Evolutionary conservation across 2,797 vertebrate genomes (phyloP), one percentile per base, ranked within the genome.

Genomic region (Phaenicophaeus curvirostris): DNA sequence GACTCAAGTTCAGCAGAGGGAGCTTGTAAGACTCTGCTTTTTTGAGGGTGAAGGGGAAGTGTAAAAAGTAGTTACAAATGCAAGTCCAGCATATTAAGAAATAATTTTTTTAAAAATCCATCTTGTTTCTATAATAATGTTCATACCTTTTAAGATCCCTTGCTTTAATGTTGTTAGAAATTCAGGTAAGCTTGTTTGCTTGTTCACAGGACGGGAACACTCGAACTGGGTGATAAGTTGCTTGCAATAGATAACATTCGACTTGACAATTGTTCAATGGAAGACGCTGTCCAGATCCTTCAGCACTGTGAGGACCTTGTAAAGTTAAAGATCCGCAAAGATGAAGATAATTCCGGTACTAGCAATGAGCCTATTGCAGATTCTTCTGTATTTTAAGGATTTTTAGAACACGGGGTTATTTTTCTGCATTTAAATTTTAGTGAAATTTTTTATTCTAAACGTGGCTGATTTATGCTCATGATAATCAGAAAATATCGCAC

Each of bases 221-320:
- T 99, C 10, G 99, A 99, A 96, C 97, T 99, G 33, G 99, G 99
- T 31, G 99, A 99, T 96, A 99, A 99, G 94, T 98, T 99, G 69
- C 98, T 99, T 79, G 99, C 99, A 57, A 99, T 99, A 72, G 99
- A 99, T 83, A 99, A 99, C 97, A 98, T 99, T 95, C 98, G 99
- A 11, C 98, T 99, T 96, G 99, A 99, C 97, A 99, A 98, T 97
- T 99, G 99, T 95, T 99, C 99, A 66, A 99, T 99, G 99, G 99
- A 99, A 98, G 99, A 99, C 48, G 99, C 99, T 0, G 99, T 99
- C n/a, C 99, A 99, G 96, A 99, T 99, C 97, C 98, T 99, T 73
- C 99, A 99, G 96, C 99, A 99, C 97, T 99, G 99, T 35, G 99
- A 99, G 86, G 99, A 99, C 33, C 98, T 99, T 74, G 99, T 99